These are phyloP conservation scores for Periophthalmus modestus DNA, from an alignment of 2,113 vertebrate genomes.

Conservation along the genomic window DNA sequence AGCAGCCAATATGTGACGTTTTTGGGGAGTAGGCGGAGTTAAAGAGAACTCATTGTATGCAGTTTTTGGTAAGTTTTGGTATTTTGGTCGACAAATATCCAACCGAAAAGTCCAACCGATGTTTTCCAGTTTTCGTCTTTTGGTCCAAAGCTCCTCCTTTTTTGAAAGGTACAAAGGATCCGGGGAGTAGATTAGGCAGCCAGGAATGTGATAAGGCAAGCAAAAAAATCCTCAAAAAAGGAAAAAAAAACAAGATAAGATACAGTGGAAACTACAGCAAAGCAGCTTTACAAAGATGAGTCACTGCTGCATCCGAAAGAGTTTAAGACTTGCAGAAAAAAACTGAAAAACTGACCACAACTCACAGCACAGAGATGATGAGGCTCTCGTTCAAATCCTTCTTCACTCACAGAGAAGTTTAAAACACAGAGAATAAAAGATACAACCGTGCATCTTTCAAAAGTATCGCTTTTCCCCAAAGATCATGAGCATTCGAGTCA, in stretches of 20 bases:
- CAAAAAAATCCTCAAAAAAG: conserved; percentile 10
- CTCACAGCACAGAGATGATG: conserved; percentile 30
- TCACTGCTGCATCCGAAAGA: background rate
- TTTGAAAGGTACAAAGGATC: conserved; percentile 54
- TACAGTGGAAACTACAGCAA: background rate
- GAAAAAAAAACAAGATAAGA: conserved; percentile 9
- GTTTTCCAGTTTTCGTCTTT: conserved; percentile 12
- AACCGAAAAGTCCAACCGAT: background rate
- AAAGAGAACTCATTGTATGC: conserved; percentile 17
- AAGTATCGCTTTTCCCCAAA: background rate
- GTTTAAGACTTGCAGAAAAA: background rate
- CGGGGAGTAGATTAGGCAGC: conserved; percentile 37
- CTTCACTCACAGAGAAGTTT: conserved; percentile 38
- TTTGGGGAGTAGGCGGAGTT: conserved; percentile 29
- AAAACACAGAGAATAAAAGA: conserved; percentile 1
- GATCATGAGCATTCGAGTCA: background rate
- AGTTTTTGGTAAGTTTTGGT: background rate
- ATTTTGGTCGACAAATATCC: background rate
- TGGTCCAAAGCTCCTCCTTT: conserved; percentile 58
- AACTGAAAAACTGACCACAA: conserved; percentile 15
- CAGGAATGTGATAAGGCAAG: conserved; percentile 36
- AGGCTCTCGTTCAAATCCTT: conserved; percentile 21
- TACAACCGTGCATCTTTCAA: background rate
- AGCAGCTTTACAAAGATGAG: background rate
- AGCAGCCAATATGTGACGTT: conserved; percentile 24